A percentile compares a stretch with the other conserved stretches of the same genome.
Conservation (phyloP, 37 sponge, comb jelly and placozoan genomes). For the Hexactinellida sp. region DNA sequence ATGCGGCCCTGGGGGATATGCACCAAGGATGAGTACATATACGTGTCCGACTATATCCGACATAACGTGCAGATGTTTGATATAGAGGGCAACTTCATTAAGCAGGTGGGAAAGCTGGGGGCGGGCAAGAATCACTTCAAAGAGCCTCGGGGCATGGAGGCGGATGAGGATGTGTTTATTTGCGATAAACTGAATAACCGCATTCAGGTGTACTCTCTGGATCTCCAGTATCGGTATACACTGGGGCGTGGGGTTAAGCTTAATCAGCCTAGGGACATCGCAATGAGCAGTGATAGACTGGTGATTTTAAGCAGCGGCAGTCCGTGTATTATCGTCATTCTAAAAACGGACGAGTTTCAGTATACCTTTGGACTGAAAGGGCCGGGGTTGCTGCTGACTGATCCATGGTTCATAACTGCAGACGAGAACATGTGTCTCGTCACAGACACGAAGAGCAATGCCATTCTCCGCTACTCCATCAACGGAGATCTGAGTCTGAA, state of each 20-base stretch:
- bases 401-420: not conserved
- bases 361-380: conserved; percentile 1
- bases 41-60: not conserved
- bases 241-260: not conserved
- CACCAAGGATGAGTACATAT: not conserved
- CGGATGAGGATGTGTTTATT: not conserved
- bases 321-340: not conserved
- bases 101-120: not conserved
- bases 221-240: not conserved
- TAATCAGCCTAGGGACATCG: not conserved
- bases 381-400: not conserved
- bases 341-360: not conserved
- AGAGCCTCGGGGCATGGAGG: conserved; percentile 1
- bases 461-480: not conserved
- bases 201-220: conserved; percentile 3
- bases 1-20: conserved; percentile 2
- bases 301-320: not conserved
- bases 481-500: not conserved
- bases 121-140: not conserved
- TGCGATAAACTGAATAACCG: conserved; percentile 6
- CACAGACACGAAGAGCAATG: not conserved
- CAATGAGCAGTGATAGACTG: not conserved
- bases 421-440: not conserved
- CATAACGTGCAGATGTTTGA: conserved; percentile 10
- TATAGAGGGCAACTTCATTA: not conserved